Base-by-base conservation (phyloP, 2,888 invertebrate species). In the Dasypogon diadema region DNA sequence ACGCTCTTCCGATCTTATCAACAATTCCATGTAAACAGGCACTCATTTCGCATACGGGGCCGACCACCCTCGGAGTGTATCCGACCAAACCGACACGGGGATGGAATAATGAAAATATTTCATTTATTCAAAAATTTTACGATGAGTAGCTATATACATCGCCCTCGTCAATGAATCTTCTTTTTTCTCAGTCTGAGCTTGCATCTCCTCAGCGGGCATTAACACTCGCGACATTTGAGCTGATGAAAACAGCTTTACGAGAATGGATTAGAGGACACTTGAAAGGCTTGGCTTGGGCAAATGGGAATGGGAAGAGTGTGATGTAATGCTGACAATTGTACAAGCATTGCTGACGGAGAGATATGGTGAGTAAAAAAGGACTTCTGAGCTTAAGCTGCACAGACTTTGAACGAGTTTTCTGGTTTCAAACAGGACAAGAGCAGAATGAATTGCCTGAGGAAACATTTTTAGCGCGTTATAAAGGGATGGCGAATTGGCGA, bases 41-140 rank as follows among this genome's bases (percentile, higher is more conserved):
- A n/a, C n/a, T n/a, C n/a, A n/a, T n/a, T n/a, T n/a, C n/a, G n/a
- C n/a, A n/a, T n/a, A n/a, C n/a, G 30, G 3, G 3, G 30, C 8
- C 30, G 8, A 8, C 4, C 30, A 30, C 30, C 30, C 30, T 30
- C 4, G 8, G 30, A 8, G 30, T 30, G 8, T 14, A 56, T 56
- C 14, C 26, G 14, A 14, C 30, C 16, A n/a, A n/a, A 8, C 58
- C 58, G 8, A 30, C 26, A 30, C 14, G n/a, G 63, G 21, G 63
- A 4, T 10, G 34, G 8, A 26, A 34, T 63, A 63, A 63, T 37
- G 42, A 63, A 63, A 63, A 63, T 63, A 63, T 63, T 63, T 63
- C 63, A 63, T 63, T 63, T 63, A 63, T 63, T 63, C n/a, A 63
- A 63, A 63, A 63, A 55, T 26, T 63, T 34, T 63, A 63, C 42